Conservation (phyloP, 2,888 invertebrate species). For the Chesias legatella region DNA sequence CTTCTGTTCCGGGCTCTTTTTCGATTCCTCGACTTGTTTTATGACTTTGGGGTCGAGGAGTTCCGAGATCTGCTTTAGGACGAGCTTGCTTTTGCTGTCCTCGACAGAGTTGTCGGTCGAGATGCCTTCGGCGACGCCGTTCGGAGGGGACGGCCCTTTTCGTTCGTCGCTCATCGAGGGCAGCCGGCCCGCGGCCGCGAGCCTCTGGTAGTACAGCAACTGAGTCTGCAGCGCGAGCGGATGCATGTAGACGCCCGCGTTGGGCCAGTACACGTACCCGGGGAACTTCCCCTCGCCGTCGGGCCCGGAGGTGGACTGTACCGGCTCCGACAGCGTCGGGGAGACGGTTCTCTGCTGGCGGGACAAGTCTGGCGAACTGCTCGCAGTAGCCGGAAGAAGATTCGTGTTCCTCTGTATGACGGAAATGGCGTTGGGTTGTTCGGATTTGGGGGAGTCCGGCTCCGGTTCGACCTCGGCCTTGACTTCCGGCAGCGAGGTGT, state of each 20-base stretch:
- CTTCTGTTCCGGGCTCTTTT: constrained; percentile 58
- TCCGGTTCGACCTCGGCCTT: constrained; percentile 81
- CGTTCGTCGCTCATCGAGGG: constrained; percentile 57
- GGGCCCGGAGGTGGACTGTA: constrained; percentile 53
- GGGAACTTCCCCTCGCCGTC: constrained; percentile 60
- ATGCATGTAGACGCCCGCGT: constrained; percentile 85
- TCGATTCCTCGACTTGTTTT: constrained; percentile 56
- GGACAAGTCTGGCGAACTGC: constrained; percentile 67
- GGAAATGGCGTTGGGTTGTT: constrained; percentile 69
- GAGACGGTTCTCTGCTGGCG: constrained; percentile 50
- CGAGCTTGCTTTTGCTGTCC: constrained; percentile 62
- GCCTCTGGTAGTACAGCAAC: constrained; percentile 86
- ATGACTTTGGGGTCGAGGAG: constrained; percentile 70
- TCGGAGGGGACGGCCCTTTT: constrained; percentile 53
- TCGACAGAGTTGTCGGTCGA: constrained; percentile 59
- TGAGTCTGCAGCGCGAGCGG: constrained; percentile 87
- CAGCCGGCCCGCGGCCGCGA: constrained; percentile 79
- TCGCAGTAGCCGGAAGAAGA: constrained; percentile 55
- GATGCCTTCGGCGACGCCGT: constrained; percentile 46
- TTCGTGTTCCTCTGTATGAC: constrained; percentile 72
- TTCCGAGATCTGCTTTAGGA: constrained; percentile 72
- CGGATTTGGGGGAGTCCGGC: constrained; percentile 66
- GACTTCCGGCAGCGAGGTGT: constrained; percentile 77
- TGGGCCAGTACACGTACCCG: constrained; percentile 86
- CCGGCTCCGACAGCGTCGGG: constrained; percentile 65